phyloP scores from a whole-genome alignment of 2,797 vertebrate genomes.

The Cossypha dichroa region DNA sequence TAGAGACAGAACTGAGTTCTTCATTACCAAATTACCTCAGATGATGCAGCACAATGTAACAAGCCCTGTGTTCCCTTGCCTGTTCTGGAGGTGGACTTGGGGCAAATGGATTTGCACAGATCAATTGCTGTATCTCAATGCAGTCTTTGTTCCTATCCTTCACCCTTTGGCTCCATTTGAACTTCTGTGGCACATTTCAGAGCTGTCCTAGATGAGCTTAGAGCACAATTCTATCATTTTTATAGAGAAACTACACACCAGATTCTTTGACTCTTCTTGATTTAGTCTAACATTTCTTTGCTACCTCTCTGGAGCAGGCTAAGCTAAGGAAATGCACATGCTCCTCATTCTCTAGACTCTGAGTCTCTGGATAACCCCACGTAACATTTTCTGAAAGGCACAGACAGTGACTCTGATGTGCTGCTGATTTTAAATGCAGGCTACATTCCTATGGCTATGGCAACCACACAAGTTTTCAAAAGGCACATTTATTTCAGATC shows the following conservation, averaged over 20 bases:
- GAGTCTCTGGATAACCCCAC: constrained; percentile 13
- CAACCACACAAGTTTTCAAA: neutral
- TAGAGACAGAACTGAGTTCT: neutral
- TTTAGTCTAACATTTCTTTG: neutral
- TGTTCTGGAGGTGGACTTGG: neutral
- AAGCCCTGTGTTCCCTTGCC: neutral
- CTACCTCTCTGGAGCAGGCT: neutral
- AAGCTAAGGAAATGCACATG: neutral
- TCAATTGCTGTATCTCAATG: neutral
- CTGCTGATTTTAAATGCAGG: constrained; percentile 29
- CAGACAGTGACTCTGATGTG: neutral
- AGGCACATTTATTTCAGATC: constrained; percentile 3
- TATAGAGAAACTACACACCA: constrained; percentile 24
- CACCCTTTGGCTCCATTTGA: neutral
- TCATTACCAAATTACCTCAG: neutral
- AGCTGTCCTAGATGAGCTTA: neutral
- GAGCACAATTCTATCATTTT: constrained; percentile 27
- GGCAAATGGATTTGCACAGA: neutral
- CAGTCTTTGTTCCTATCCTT: neutral
- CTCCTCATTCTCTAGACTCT: neutral
- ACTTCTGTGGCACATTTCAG: neutral
- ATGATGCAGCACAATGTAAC: neutral
- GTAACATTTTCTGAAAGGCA: constrained; percentile 10
- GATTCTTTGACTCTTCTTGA: constrained; percentile 21
- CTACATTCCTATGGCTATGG: constrained; percentile 8